Evolutionary conservation across 1,140 invertebrate species (phyloP), one percentile per base, ranked within the genome.

Genomic region (Trichonephila clavata): DNA sequence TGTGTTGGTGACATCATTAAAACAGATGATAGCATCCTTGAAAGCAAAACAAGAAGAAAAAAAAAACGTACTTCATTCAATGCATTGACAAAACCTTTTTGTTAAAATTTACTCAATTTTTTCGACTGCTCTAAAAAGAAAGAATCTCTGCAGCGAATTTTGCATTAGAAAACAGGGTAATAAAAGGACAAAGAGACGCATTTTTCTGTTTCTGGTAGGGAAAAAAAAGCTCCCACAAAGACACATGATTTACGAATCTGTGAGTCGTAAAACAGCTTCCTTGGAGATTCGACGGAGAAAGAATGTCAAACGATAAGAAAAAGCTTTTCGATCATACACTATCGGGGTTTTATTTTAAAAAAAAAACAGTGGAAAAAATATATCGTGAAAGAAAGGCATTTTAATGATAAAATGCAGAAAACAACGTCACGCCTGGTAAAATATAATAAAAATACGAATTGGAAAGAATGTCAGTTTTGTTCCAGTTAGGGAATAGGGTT

Each of bases 221-320:
- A 84, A 27, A 59, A 84, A 84, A 77, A 83, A 18, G 18, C 10
- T 59, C 59, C 81, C 57, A 13, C 27, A 59, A 84, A 59, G 83
- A 59, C 83, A 59, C 83, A 84, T 84, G 83, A 84, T 84, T 84
- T 84, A 84, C 83, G 83, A 59, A 84, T 84, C 83, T 84, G 57
- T n/a, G 83, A 84, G n/a, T 84, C 83, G 83, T 50, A 84, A 84
- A 84, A 60, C 83, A 24, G 43, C 21, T 24, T 84, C 83, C n/a
- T 84, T 13, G 14, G 83, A 18, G 83, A 84, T 6, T 84, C 50
- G 50, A 7, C 57, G 83, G 83, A 57, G n/a, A 1, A 57, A 60
- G 32, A 84, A 84, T 84, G 83, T n/a, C 57, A 84, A 84, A 84
- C 57, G 83, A 84, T 24, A 57, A 59, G 50, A 32, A 84, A 50